Base-by-base conservation (phyloP, 1,140 invertebrate genomes). In the Lucilia sericata region DNA sequence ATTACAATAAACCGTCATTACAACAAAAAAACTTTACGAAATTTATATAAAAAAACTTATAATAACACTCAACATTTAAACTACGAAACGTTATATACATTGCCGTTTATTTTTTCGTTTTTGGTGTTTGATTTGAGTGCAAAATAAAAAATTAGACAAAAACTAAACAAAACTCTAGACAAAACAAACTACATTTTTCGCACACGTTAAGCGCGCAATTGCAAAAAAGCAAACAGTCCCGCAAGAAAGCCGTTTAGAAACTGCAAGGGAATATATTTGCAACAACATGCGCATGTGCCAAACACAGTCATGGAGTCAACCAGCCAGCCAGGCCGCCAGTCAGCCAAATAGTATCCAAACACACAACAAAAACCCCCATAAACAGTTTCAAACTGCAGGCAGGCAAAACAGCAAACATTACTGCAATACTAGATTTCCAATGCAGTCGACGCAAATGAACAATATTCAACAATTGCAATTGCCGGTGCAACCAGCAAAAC, bases 231-330 rank as follows among this genome's bases (percentile, higher is more conserved):
- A 88, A 90, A 90, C 88, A 90, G 87, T 90, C 88, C 88, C 88
- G 88, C 88, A 89, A 90, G 88, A 90, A 90, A 90, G 88, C 88
- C 88, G 88, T 89, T 88, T 87, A 88, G 88, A 89, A 90, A 90
- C 88, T 90, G 88, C 88, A 90, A 88, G 88, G 88, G 88, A 87
- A 88, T 88, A 84, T 86, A 70, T 70, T 70, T 70, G 65, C 65
- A 70, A 70, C 65, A 70, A 70, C 65, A 70, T 70, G 65, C 65
- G 65, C 65, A 70, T 70, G 65, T 70, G 65, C 65, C 65, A 70
- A 70, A 21, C 65, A 70, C 14, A n/a, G 4, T n/a, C 55, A 60
- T 25, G 19, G n/a, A 70, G 19, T 21, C 65, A 70, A 60, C 80
- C 42, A 42, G 84, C 34, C 36, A 65, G 78, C 60, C 65, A 74